phyloP scores from a whole-genome alignment of 2,888 invertebrate species.

The Papilio protenor region DNA sequence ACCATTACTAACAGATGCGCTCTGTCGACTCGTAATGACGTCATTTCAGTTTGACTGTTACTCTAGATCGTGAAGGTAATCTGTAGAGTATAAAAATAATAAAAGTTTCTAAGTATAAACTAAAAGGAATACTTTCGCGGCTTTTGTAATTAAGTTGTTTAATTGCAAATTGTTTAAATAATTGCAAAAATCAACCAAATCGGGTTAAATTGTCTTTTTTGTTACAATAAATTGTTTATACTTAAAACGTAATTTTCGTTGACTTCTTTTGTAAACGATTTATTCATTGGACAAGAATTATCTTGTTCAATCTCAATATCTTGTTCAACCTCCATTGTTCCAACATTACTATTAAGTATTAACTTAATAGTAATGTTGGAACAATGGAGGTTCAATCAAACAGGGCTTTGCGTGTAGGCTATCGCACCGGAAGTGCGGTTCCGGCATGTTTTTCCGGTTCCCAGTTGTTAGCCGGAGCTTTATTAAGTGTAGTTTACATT shows the following conservation, averaged over 20 bases:
- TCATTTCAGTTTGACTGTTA: constrained; percentile 7
- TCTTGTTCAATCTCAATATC: too few species aligned
- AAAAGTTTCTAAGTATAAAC: not conserved
- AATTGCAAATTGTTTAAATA: too few species aligned
- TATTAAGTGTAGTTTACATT: constrained; percentile 36
- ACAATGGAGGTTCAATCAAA: constrained; percentile 34
- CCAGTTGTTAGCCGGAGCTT: constrained; percentile 22
- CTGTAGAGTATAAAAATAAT: not conserved
- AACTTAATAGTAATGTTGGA: constrained; percentile 5
- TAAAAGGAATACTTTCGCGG: not conserved
- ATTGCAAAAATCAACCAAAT: too few species aligned
- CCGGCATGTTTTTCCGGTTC: constrained; percentile 35
- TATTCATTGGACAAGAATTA: not conserved
- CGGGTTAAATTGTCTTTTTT: too few species aligned
- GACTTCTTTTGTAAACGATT: too few species aligned
- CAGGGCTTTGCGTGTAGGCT: constrained; percentile 32
- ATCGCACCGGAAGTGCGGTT: constrained; percentile 36
- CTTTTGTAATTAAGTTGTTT: too few species aligned
- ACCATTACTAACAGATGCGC: not conserved
- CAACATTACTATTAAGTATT: constrained; percentile 1
- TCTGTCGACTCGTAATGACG: not conserved
- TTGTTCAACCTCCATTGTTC: constrained; percentile 31
- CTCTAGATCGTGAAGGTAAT: not conserved
- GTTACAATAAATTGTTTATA: too few species aligned
- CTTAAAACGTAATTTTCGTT: too few species aligned